A percentile compares a stretch with the other conserved stretches of the same genome.
These are phyloP conservation scores for Gulo gulo DNA, from an alignment of 2,113 vertebrate genomes.

Conservation along the genomic window DNA sequence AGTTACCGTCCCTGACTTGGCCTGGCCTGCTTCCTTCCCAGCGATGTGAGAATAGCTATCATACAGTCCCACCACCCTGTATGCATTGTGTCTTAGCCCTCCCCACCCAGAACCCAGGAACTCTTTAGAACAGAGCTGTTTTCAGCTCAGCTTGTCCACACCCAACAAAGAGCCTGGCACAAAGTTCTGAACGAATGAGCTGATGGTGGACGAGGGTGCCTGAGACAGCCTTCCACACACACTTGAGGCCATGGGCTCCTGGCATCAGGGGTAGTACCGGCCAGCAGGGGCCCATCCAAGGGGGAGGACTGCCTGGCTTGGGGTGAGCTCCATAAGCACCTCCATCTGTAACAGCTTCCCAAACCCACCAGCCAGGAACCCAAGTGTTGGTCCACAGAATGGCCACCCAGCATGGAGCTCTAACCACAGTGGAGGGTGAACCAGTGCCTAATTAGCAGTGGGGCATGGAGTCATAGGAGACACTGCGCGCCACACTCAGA, in stretches of 20 bases:
- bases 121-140: background rate
- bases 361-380: background rate
- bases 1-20: background rate
- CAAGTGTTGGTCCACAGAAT: background rate
- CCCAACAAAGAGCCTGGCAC: background rate
- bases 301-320: background rate
- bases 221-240: no score
- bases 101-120: background rate
- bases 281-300: no score
- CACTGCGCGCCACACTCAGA: background rate
- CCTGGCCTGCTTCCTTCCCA: background rate
- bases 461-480: background rate
- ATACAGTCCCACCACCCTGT: no score
- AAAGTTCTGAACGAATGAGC: background rate
- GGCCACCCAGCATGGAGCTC: background rate
- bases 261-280: no score
- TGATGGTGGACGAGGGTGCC: fast-evolving
- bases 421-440: background rate
- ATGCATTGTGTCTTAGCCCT: background rate
- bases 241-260: background rate
- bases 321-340: background rate
- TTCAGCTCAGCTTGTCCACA: background rate
- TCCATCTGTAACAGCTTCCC: background rate
- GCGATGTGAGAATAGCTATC: background rate
- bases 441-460: background rate